These are phyloP conservation scores for Tauraco erythrolophus DNA, from an alignment of 2,113 vertebrate species.

Conservation along the genomic window DNA sequence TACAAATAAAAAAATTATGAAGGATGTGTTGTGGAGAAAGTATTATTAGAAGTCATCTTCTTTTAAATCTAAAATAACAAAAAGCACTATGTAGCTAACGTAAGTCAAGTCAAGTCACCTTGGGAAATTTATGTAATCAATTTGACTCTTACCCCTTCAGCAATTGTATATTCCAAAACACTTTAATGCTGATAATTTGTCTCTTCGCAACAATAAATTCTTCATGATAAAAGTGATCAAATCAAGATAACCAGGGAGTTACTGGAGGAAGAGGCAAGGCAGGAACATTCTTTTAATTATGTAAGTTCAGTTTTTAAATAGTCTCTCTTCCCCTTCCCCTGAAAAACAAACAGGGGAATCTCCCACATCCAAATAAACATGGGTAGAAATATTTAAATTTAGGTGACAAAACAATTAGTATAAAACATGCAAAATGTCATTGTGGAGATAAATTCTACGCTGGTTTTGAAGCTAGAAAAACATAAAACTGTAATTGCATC, in stretches of 20 bases:
- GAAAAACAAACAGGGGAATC: background rate
- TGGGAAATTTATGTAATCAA: background rate
- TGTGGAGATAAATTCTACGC: background rate
- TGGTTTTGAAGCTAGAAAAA: background rate
- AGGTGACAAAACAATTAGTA: background rate
- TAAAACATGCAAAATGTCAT: background rate
- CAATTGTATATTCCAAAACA: background rate
- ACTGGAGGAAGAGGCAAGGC: background rate
- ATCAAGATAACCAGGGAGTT: background rate
- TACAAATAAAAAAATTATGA: background rate
- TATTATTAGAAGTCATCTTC: background rate
- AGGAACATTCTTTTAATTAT: background rate
- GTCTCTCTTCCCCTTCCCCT: rapidly evolving
- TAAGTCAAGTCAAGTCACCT: background rate
- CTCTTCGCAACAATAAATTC: background rate
- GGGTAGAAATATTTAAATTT: background rate
- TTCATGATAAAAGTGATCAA: background rate
- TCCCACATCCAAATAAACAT: background rate
- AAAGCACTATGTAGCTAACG: background rate
- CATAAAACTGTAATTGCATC: background rate
- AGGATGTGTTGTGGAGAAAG: background rate
- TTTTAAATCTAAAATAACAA: background rate
- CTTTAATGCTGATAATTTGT: background rate
- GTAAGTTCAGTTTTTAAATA: background rate
- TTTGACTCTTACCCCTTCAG: background rate